phyloP scores from a whole-genome alignment of 2,797 vertebrate species.

The Sebastes trivittatus region DNA sequence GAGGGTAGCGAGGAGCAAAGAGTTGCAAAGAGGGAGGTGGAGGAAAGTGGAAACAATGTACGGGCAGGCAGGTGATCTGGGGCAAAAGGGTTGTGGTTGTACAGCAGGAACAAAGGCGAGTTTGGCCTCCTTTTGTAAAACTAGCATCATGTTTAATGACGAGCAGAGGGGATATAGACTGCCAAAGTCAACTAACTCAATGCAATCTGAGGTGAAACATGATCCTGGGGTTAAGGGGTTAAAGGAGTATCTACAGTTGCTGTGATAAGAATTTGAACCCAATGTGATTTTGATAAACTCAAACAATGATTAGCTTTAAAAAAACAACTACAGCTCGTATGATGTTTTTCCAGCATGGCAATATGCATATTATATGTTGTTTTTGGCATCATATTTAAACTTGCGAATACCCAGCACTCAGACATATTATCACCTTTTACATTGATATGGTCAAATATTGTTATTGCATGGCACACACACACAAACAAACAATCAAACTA shows the following conservation, averaged over 20 bases:
- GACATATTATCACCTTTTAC: background rate
- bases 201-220: background rate
- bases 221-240: background rate
- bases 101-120: conserved; percentile 20
- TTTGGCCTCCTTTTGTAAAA: conserved; percentile 36
- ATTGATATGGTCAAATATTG: background rate
- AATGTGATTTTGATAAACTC: background rate
- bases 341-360: background rate
- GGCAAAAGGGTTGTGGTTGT: conserved; percentile 17
- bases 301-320: background rate
- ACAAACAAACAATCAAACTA: no score
- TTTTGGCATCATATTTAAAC: background rate
- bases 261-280: background rate
- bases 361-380: background rate
- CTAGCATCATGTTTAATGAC: background rate
- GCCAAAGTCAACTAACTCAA: background rate
- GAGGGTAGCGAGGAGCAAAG: conserved; percentile 20
- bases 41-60: conserved; percentile 45
- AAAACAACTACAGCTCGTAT: background rate
- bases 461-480: no score
- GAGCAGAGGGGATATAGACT: background rate
- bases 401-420: no score
- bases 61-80: conserved; percentile 47
- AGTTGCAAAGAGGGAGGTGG: background rate
- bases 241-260: background rate